Evolutionary conservation across 2,113 vertebrate genomes (phyloP).

Genomic region (Sinocyclocheilus rhinocerous): DNA sequence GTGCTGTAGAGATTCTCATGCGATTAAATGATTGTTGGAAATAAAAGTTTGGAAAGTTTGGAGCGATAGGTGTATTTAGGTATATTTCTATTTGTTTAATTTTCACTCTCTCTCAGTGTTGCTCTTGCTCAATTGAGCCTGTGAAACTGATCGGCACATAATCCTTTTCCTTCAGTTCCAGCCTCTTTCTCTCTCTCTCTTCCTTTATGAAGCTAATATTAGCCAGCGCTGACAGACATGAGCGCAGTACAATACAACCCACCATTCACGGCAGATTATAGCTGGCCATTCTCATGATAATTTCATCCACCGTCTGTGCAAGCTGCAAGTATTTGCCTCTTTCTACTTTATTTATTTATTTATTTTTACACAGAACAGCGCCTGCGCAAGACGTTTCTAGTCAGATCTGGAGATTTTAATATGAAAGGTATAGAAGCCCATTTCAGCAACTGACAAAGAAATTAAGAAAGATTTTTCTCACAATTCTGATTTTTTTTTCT

Average conservation of each 20-base stretch:
- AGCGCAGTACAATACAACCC: constrained; percentile 71
- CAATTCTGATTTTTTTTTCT: too few species aligned
- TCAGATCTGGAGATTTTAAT: constrained; percentile 4
- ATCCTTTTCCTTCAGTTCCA: background rate
- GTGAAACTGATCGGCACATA: background rate
- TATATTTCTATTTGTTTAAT: background rate
- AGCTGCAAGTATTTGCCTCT: constrained; percentile 44
- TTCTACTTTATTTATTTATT: background rate
- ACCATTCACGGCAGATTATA: constrained; percentile 74
- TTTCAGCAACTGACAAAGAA: too few species aligned
- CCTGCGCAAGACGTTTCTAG: constrained; percentile 9
- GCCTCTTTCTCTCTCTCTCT: constrained; percentile 51
- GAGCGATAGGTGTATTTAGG: background rate
- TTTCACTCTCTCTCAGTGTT: background rate
- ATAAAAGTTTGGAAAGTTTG: background rate
- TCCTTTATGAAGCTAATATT: constrained; percentile 67
- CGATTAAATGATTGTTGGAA: background rate
- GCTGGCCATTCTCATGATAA: constrained; percentile 71
- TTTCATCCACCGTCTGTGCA: constrained; percentile 65
- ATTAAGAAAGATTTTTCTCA: too few species aligned
- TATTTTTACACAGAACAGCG: constrained; percentile 9
- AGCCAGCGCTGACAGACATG: constrained; percentile 63
- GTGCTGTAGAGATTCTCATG: background rate
- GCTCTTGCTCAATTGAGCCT: background rate
- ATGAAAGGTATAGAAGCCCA: background rate